Evolutionary conservation across 2,113 vertebrate genomes (phyloP), one percentile per base, ranked within the genome.

Genomic region (Scatophagus argus): DNA sequence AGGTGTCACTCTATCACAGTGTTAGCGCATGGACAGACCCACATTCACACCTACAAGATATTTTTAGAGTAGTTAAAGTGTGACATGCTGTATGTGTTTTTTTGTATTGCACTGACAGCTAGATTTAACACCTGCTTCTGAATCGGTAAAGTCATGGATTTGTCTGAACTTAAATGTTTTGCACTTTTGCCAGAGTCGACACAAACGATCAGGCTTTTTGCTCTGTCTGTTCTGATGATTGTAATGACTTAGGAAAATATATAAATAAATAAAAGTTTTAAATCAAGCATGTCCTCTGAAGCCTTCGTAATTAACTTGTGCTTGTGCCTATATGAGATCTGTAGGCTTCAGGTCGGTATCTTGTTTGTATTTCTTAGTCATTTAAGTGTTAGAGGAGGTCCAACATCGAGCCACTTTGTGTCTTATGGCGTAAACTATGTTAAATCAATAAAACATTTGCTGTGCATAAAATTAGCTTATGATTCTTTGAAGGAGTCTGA

Each of bases 381-480:
- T 10, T 47, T 14, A 11, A 46, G 14, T 43, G 7, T 5, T 27
- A n/a, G 32, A 7, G 5, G n/a, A 59, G 46, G 44, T 54, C n/a
- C 56, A 3, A 32, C 41, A 31, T 0, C 17, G 29, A 63, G 41
- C 63, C 43, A 9, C 36, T 6, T 38, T 19, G 21, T 56, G 27
- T 39, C 25, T 46, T 63, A 64, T 76, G 65, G 43, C 68, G 39
- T 29, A 52, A 82, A 77, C 29, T 49, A 41, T 78, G 77, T 38
- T 25, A 68, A 75, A 88, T 84, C 79, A 81, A 88, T 86, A 47
- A 25, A 65, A 58, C 39, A 44, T 46, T 79, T 81, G 54, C 77
- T 84, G 61, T 77, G 58, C 73, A 27, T 32, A 6, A n/a, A 60
- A n/a, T 38, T 55, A 49, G 67, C 77, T 19, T 44, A 59, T 70